Evolutionary conservation across 1,140 invertebrate species (phyloP).

Genomic region (Polypedilum pembai): DNA sequence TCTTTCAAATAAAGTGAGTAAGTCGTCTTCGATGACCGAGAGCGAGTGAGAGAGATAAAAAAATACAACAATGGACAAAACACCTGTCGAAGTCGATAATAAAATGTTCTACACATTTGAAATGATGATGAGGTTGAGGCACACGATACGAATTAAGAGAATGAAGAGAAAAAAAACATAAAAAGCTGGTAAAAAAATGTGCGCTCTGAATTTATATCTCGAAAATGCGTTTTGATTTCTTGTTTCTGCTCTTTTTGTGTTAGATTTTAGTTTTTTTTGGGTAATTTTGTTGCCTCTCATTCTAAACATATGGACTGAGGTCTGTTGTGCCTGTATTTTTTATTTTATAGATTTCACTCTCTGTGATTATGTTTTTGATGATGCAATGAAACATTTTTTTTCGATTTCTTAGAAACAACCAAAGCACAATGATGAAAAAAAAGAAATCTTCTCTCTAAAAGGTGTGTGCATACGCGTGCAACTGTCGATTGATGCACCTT

Average conservation of each 20-base stretch:
- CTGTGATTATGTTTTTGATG: constrained; percentile 6
- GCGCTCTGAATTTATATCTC: neutral
- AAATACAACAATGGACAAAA: constrained; percentile 15
- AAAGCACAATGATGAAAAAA: no score
- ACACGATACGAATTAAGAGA: constrained; percentile 24
- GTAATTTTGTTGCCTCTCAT: neutral
- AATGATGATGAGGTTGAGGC: constrained; percentile 27
- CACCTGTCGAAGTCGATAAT: constrained; percentile 26
- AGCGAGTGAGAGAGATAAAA: neutral
- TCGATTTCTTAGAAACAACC: no score
- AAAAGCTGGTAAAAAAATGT: neutral
- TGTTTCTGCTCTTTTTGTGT: neutral
- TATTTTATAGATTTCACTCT: neutral
- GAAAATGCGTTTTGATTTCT: constrained; percentile 14
- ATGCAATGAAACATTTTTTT: neutral
- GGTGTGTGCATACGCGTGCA: neutral
- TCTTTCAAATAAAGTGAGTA: no score
- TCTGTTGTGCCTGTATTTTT: neutral
- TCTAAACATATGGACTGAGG: constrained; percentile 20
- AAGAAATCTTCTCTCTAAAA: no score
- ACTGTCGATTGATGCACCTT: constrained; percentile 2
- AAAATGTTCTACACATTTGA: constrained; percentile 28
- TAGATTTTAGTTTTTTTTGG: neutral
- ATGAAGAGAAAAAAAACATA: neutral
- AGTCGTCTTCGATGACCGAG: no score